These are phyloP conservation scores for Hyles vespertilio DNA, from an alignment of 1,140 invertebrate species.

Conservation along the genomic window DNA sequence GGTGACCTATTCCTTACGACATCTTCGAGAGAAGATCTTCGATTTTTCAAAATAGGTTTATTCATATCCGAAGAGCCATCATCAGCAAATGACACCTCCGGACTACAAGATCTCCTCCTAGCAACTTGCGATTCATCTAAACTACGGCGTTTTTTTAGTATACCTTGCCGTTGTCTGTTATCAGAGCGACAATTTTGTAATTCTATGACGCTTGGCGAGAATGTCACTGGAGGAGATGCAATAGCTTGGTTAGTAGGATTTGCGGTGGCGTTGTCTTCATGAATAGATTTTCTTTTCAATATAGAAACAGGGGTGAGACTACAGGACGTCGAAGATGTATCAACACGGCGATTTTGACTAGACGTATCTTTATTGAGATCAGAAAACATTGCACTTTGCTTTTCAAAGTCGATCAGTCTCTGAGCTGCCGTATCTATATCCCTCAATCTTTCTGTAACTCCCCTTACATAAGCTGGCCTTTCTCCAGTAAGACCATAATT, in stretches of 20 bases:
- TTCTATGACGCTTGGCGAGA: conserved; percentile 81
- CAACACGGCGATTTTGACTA: conserved; percentile 68
- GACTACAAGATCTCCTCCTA: conserved; percentile 81
- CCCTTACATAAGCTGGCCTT: conserved; percentile 45
- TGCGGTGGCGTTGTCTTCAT: conserved; percentile 77
- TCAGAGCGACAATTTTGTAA: conserved; percentile 68
- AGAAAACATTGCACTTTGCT: conserved; percentile 71
- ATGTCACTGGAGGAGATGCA: conserved; percentile 81
- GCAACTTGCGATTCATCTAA: conserved; percentile 86
- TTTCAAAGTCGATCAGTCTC: conserved; percentile 74
- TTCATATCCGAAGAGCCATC: conserved; percentile 75
- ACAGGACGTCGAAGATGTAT: conserved; percentile 51
- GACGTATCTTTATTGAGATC: conserved; percentile 69
- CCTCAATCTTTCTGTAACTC: conserved; percentile 63
- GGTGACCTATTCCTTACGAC: conserved; percentile 77
- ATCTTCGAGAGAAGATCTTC: conserved; percentile 83
- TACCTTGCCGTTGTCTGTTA: conserved; percentile 82
- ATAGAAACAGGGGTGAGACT: conserved; percentile 82
- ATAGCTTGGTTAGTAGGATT: conserved; percentile 75
- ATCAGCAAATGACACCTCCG: conserved; percentile 79
- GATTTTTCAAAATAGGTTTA: conserved; percentile 82
- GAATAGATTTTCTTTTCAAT: conserved; percentile 84
- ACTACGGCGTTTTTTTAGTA: conserved; percentile 87
- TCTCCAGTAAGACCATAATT: conserved; percentile 56
- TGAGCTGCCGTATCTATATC: conserved; percentile 73